Evolutionary conservation across 2,113 vertebrate genomes (phyloP), one percentile per base, ranked within the genome.

Genomic region (Tupaia tana): DNA sequence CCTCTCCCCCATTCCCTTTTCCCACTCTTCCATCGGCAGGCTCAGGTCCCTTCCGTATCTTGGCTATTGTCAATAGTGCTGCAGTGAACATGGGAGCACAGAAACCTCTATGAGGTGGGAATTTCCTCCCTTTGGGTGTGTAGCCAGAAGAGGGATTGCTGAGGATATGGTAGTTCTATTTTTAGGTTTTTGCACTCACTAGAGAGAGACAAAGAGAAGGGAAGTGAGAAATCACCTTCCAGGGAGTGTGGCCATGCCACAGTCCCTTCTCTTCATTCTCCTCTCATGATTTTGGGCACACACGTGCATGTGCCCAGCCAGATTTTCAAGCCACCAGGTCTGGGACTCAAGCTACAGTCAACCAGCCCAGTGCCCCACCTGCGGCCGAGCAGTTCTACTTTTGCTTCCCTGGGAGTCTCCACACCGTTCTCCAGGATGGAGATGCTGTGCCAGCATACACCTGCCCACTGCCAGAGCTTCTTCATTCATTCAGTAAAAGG

Each of bases 391-490:
- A 43, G 43, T 12, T 34, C 81, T 16, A 15, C 15, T 24, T 27
- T 54, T 7, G 3, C 59, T 75, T 67, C 70, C n/a, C 9, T n/a
- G 18, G 25, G 79, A 25, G 22, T 31, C 20, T 22, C 69, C 22
- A 27, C 8, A n/a, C 70, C 25, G 34, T 43, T 69, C 15, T 59
- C 14, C 43, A 9, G 16, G 29, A 77, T 11, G 22, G n/a, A n/a
- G n/a, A n/a, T n/a, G 9, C n/a, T 9, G 7, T 13, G 0, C 4
- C 18, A 6, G 24, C 22, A 34, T 7, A 3, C 31, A 14, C 34
- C 43, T 25, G 14, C 34, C 9, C 25, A 24, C 24, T 64, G 29
- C 63, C 43, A 71, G n/a, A 87, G 19, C n/a, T 16, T 52, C 64
- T 6, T n/a, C 4, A 43, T 9, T 29, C 71, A 31, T 13, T 22